Evolutionary conservation across 2,888 invertebrate species (phyloP).

Genomic region (Myopa testacea): DNA sequence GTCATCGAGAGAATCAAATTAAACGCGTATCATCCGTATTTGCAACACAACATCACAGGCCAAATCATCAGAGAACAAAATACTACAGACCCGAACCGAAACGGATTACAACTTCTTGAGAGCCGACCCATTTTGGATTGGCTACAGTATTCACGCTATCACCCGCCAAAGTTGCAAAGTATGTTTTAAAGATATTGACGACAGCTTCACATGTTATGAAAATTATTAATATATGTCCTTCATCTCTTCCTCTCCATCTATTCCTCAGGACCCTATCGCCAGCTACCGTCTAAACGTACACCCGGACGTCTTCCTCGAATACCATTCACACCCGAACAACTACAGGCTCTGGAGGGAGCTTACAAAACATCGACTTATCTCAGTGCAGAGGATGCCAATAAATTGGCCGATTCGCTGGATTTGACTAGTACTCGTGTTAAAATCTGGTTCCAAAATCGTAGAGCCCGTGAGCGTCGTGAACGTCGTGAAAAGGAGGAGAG

Average conservation of each 20-base stretch:
- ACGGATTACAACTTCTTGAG: conserved; percentile 45
- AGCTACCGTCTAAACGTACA: conserved; percentile 70
- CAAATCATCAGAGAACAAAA: not conserved
- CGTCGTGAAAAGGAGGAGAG: conserved; percentile 67
- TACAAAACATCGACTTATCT: conserved; percentile 76
- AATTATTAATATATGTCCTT: not conserved
- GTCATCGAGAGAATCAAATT: conserved; percentile 52
- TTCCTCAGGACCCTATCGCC: conserved; percentile 58
- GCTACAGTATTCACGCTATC: conserved; percentile 78
- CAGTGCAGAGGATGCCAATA: conserved; percentile 74
- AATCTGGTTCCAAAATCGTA: conserved; percentile 86
- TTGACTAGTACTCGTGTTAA: conserved; percentile 76
- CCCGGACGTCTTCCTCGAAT: conserved; percentile 76
- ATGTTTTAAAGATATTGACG: conserved; percentile 60
- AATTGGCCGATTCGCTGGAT: conserved; percentile 72
- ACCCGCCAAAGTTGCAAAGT: conserved; percentile 77
- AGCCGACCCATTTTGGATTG: conserved; percentile 69
- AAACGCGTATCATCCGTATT: conserved; percentile 46
- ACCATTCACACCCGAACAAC: conserved; percentile 77
- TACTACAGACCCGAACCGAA: conserved; percentile 39
- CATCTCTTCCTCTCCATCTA: too few relatives aligned
- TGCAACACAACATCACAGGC: conserved; percentile 37
- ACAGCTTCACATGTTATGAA: not conserved
- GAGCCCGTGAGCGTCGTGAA: conserved; percentile 81
- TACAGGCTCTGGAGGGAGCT: conserved; percentile 74